These are phyloP conservation scores for Eueremaeus valkanovi DNA, from an alignment of 2,888 invertebrate species.

Conservation along the genomic window DNA sequence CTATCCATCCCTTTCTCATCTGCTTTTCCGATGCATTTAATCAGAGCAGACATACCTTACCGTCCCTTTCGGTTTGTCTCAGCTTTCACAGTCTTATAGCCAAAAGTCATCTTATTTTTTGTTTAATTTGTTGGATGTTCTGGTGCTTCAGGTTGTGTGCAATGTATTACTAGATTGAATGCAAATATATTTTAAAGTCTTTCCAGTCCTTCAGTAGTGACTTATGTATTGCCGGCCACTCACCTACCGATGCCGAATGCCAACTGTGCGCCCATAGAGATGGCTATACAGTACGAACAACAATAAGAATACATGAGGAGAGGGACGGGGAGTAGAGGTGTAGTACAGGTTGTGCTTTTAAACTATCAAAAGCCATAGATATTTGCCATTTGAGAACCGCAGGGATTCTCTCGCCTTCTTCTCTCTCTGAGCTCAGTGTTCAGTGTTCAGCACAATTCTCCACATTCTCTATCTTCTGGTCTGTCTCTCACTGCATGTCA, in stretches of 20 bases:
- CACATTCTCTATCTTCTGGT: neutral
- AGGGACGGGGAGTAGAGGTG: neutral
- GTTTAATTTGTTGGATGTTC: neutral
- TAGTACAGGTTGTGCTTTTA: neutral
- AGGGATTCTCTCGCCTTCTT: neutral
- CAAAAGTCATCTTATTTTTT: neutral
- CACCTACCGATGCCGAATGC: neutral
- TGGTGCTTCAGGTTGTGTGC: neutral
- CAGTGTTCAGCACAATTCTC: too few relatives aligned
- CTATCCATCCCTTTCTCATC: conserved; percentile 1
- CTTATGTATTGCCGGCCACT: conserved; percentile 13
- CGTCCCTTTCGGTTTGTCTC: too few relatives aligned
- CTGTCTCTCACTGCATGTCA: neutral
- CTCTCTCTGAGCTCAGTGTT: neutral
- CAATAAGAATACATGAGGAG: neutral
- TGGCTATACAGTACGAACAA: neutral
- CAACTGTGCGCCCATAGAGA: neutral
- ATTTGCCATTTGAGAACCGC: conserved; percentile 21
- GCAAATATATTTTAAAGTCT: neutral
- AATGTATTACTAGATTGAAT: neutral
- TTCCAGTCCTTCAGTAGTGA: neutral
- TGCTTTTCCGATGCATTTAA: neutral
- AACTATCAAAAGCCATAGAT: neutral
- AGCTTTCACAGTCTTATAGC: too few relatives aligned
- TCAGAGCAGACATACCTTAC: conserved; percentile 11